These are phyloP conservation scores for Nannobrachium achirus DNA, from an alignment of 2,113 vertebrate genomes.

Conservation along the genomic window DNA sequence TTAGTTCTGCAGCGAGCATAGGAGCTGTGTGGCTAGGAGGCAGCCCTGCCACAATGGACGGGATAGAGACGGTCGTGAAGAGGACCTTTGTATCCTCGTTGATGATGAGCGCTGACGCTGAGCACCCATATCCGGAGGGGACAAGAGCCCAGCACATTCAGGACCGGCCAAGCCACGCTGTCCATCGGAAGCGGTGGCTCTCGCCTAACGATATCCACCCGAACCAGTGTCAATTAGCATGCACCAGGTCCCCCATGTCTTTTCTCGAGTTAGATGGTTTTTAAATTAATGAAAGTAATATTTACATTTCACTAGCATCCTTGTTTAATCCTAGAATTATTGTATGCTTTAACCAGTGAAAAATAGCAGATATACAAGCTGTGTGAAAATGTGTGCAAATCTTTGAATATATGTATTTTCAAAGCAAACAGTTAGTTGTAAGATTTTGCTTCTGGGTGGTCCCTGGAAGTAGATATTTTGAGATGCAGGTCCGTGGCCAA, in stretches of 20 bases:
- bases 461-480: too few species aligned
- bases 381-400: too few species aligned
- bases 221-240: constrained; percentile 55
- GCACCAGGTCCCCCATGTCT: constrained; percentile 12
- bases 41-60: constrained; percentile 67
- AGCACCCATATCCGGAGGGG: constrained; percentile 73
- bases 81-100: constrained; percentile 74
- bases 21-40: constrained; percentile 52
- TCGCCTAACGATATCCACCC: constrained; percentile 66
- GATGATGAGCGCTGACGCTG: constrained; percentile 56
- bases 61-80: constrained; percentile 78
- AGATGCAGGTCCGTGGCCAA: too few species aligned
- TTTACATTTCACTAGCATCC: too few species aligned
- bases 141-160: constrained; percentile 72
- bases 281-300: not conserved
- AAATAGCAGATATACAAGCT: too few species aligned
- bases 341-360: too few species aligned
- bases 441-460: too few species aligned
- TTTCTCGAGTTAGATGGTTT: constrained; percentile 15
- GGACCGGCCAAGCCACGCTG: constrained; percentile 71
- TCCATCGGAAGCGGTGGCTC: constrained; percentile 73
- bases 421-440: too few species aligned
- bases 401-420: too few species aligned
- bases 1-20: constrained; percentile 58
- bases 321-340: too few species aligned